A percentile compares a stretch with the other conserved stretches of the same genome.
Conservation (phyloP, 2,113 vertebrate genomes). For the Cryptomyrus ogoouensis region DNA sequence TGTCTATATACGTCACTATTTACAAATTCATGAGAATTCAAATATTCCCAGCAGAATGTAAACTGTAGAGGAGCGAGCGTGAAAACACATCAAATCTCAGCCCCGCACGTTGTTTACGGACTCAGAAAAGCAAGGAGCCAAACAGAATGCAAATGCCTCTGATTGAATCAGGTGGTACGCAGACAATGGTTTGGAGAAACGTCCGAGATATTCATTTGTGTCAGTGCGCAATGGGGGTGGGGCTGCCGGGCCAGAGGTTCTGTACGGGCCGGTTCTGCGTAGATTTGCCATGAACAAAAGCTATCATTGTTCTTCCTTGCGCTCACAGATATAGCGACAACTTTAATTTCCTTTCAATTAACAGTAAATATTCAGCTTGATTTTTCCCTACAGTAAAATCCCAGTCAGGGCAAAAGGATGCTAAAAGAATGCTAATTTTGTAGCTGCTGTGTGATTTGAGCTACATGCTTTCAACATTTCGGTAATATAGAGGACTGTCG, state of each 20-base stretch:
- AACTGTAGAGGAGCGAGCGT: constrained; percentile 64
- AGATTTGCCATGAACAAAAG: constrained; percentile 77
- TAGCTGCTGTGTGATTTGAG: constrained; percentile 35
- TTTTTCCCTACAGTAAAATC: constrained; percentile 67
- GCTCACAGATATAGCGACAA: constrained; percentile 68
- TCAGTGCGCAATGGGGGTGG: constrained; percentile 46
- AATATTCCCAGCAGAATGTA: constrained; percentile 69
- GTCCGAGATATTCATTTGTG: constrained; percentile 63
- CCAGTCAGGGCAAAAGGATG: constrained; percentile 69
- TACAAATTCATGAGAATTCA: constrained; percentile 61
- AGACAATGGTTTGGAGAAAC: constrained; percentile 77
- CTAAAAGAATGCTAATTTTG: constrained; percentile 73
- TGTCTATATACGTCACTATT: constrained; percentile 12
- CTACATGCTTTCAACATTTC: constrained; percentile 24
- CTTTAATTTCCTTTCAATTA: constrained; percentile 81
- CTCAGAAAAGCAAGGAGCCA: constrained; percentile 71
- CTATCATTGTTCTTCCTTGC: constrained; percentile 67
- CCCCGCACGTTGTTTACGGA: constrained; percentile 71
- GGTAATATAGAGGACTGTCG: background rate
- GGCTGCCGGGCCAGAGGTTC: constrained; percentile 47
- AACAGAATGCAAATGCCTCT: constrained; percentile 76
- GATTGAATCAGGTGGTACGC: constrained; percentile 77
- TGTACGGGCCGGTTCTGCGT: constrained; percentile 48
- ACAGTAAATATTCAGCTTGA: constrained; percentile 73
- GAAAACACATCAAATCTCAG: constrained; percentile 75